Evolutionary conservation across 1,140 invertebrate genomes (phyloP), one percentile per base, ranked within the genome.

Genomic region (Scaptomyza hsui): DNA sequence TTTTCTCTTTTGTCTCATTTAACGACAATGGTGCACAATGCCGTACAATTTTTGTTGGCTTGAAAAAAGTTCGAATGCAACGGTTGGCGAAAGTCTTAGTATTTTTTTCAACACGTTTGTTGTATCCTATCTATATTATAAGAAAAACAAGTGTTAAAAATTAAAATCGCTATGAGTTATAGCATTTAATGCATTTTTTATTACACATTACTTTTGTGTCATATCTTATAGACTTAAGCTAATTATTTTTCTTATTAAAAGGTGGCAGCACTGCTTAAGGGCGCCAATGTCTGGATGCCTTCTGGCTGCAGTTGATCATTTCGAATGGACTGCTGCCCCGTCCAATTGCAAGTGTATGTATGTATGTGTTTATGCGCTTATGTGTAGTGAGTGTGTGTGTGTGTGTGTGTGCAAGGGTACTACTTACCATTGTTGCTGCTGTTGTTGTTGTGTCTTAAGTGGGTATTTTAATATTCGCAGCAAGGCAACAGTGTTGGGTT

Each of bases 401-500:
- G 29, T 18, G 45, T 44, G 55, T 69, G 48, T 49, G 59, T 62
- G 42, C 49, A 70, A 70, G 60, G 67, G 67, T 64, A 70, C 71
- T 64, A 65, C 59, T 83, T 75, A 78, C 42, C 56, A 48, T 72
- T 60, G 60, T 49, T 35, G 26, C 35, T 37, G 19, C 26, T 62
- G 62, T 42, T 72, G 21, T 59, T 72, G 29, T 59, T 75, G 72
- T 82, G 65, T 57, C 67, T 86, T 86, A 85, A 86, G 81, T 85
- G 77, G 80, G 73, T 77, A 86, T 85, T 85, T 85, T 80, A 86
- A 85, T 86, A 86, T 85, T 86, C 77, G 77, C 80, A 85, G 77
- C 81, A 70, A 72, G 63, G 68, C 72, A 83, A 73, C 74, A 85
- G 80, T 85, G 81, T 85, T 85, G 72, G 78, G 81, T 86, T 86